Percentiles rank a stretch among this genome's conserved stretches.
phyloP scores from a whole-genome alignment of 2,797 vertebrate species.

The Notamacropus eugenii region DNA sequence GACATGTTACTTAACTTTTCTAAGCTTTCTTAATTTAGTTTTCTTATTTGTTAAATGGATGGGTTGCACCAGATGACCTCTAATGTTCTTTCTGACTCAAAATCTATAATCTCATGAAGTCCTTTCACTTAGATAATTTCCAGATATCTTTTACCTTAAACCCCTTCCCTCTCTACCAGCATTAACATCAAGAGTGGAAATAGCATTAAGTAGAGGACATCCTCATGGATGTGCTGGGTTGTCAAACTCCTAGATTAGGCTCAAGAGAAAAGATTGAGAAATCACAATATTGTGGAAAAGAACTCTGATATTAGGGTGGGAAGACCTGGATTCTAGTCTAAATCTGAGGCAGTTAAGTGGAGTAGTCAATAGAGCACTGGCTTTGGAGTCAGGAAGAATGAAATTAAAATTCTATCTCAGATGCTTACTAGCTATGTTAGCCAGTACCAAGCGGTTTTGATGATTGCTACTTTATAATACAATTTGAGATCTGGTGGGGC shows the following conservation, averaged over 20 bases:
- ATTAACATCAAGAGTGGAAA: neutral
- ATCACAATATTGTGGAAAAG: neutral
- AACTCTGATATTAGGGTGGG: neutral
- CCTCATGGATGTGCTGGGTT: neutral
- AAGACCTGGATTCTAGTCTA: neutral
- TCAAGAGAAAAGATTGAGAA: neutral
- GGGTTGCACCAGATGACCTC: neutral
- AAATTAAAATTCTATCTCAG: no score
- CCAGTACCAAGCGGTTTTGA: no score
- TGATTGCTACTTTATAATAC: no score
- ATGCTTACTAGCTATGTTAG: neutral
- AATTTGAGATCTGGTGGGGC: no score
- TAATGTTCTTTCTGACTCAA: neutral
- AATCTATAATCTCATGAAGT: neutral
- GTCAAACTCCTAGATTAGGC: neutral
- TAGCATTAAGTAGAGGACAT: neutral
- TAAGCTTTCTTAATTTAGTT: neutral
- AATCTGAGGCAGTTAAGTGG: neutral
- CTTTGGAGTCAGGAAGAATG: neutral
- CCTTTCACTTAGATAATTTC: neutral
- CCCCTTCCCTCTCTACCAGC: neutral
- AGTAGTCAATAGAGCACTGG: neutral
- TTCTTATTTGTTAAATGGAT: neutral
- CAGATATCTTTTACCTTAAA: neutral
- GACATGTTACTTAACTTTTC: neutral